These are phyloP conservation scores for Gadopsis marmoratus DNA, from an alignment of 2,797 vertebrate species.

Conservation along the genomic window DNA sequence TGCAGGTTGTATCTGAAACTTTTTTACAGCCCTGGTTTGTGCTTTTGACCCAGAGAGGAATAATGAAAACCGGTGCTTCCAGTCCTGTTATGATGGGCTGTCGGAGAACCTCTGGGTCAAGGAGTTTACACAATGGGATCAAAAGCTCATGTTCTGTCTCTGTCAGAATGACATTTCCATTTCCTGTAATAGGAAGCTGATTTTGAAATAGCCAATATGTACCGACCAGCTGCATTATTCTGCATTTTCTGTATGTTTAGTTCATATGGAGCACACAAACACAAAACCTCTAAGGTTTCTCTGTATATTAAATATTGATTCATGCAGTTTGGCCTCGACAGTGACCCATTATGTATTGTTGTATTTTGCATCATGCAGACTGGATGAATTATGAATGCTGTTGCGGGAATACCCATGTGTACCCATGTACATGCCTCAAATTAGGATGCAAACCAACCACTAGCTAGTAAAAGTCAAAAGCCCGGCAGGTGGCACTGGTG, in stretches of 20 bases:
- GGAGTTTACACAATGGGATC: conserved; percentile 37
- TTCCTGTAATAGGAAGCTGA: conserved; percentile 15
- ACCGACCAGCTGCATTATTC: conserved; percentile 1
- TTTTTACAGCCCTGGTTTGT: background rate
- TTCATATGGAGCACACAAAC: conserved; percentile 15
- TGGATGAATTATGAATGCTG: conserved; percentile 57
- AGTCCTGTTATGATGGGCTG: conserved; percentile 19
- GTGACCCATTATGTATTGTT: conserved; percentile 38
- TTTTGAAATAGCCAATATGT: background rate
- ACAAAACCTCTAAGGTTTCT: conserved; percentile 29
- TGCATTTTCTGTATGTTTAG: conserved; percentile 26
- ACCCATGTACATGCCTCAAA: conserved; percentile 20
- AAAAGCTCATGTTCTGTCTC: conserved; percentile 26
- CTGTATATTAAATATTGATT: conserved; percentile 69
- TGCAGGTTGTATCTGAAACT: conserved; percentile 31
- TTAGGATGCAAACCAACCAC: conserved; percentile 49
- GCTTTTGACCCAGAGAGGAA: conserved; percentile 44
- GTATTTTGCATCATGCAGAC: conserved; percentile 32
- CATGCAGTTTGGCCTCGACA: conserved; percentile 25
- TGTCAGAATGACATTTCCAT: conserved; percentile 18
- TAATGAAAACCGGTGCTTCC: conserved; percentile 16
- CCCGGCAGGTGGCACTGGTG: conserved; percentile 34
- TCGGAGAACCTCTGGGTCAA: conserved; percentile 24
- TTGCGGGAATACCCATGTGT: conserved; percentile 29
- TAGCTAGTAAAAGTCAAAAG: conserved; percentile 29